phyloP scores from a whole-genome alignment of 35 echinoderm and acorn worm species.

The Holothuria glaberrima region DNA sequence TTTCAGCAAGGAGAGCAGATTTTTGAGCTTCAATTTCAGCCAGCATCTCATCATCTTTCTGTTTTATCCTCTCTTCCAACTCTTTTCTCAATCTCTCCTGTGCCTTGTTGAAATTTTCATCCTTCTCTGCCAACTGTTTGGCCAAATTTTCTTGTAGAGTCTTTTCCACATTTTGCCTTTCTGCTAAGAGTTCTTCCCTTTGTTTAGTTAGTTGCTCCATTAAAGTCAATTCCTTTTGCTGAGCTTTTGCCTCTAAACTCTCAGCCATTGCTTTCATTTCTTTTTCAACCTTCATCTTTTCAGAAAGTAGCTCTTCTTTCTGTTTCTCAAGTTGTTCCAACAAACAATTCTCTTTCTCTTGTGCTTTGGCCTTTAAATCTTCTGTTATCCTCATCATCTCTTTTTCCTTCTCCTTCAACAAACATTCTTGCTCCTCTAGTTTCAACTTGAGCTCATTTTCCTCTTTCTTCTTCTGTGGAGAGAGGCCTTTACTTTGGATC shows the following conservation, averaged over 20 bases:
- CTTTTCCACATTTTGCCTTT: slow-evolving; percentile 66
- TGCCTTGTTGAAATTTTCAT: slow-evolving; percentile 66
- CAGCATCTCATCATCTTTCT: slow-evolving; percentile 88
- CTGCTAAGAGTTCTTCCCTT: slow-evolving; percentile 69
- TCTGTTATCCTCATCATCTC: slow-evolving; percentile 65
- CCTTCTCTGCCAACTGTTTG: slow-evolving; percentile 85
- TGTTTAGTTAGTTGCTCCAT: slow-evolving; percentile 86
- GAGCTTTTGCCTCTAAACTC: slow-evolving; percentile 72
- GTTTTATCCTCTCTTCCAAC: slow-evolving; percentile 72
- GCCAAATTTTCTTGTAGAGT: slow-evolving; percentile 64
- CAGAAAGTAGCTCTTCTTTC: slow-evolving; percentile 63
- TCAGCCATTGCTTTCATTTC: slow-evolving; percentile 74
- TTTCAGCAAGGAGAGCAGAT: slow-evolving; percentile 62
- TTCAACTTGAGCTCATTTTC: slow-evolving; percentile 42
- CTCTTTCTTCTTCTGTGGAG: slow-evolving; percentile 31
- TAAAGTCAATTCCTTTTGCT: slow-evolving; percentile 74
- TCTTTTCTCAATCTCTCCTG: slow-evolving; percentile 67
- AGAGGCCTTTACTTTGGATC: slow-evolving; percentile 39
- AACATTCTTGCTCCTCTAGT: slow-evolving; percentile 49
- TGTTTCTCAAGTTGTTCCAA: slow-evolving; percentile 71
- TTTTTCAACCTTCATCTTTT: slow-evolving; percentile 62
- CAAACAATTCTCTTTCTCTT: slow-evolving; percentile 69
- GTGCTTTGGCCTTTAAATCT: slow-evolving; percentile 68
- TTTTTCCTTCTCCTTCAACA: slow-evolving; percentile 69
- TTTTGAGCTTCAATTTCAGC: slow-evolving; percentile 76